Evolutionary conservation across 2,888 invertebrate genomes (phyloP), one percentile per base, ranked within the genome.

Genomic region (Balanococcus diminutus): DNA sequence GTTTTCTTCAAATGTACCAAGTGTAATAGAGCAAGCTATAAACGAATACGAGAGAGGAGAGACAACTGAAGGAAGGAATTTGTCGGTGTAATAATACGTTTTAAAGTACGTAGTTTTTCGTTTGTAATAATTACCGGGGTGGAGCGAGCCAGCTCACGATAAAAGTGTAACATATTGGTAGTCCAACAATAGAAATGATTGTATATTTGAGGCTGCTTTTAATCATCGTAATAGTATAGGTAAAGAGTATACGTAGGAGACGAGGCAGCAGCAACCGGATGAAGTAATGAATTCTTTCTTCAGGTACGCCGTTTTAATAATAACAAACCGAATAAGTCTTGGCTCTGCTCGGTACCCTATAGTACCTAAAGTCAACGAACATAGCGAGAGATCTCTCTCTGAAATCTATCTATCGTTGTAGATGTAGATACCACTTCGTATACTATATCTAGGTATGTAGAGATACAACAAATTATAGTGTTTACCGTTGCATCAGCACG

Each of bases 141-240:
- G 82, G 82, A 56, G 82, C 82, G 25, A 25, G 39, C 56, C 28
- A 56, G 31, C 31, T 56, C 46, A 46, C 51, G 81, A 82, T 56
- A 82, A 82, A 56, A 51, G 82, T 82, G 82, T 82, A 51, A 82
- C 82, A 82, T 46, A 82, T 82, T 82, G 82, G 82, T 82, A 56
- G 56, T 46, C 61, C 82, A 82, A 82, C 82, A 82, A 82, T 82
- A 82, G 51, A 31, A 82, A 82, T 82, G 82, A 82, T 82, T 82
- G 82, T 56, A 82, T 56, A 82, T 56, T 61, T 82, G n/a, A 31
- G 25, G 14, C 82, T 56, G 39, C 82, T 56, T 82, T 82, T 82
- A 82, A 82, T 82, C 46, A 82, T 51, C 82, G 32, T 82, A 82
- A 82, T 81, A 81, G 39, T 82, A 82, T 25, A 61, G 51, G 61